Conservation (phyloP, 2,888 invertebrate genomes). For the Willowsia nigromaculata region DNA sequence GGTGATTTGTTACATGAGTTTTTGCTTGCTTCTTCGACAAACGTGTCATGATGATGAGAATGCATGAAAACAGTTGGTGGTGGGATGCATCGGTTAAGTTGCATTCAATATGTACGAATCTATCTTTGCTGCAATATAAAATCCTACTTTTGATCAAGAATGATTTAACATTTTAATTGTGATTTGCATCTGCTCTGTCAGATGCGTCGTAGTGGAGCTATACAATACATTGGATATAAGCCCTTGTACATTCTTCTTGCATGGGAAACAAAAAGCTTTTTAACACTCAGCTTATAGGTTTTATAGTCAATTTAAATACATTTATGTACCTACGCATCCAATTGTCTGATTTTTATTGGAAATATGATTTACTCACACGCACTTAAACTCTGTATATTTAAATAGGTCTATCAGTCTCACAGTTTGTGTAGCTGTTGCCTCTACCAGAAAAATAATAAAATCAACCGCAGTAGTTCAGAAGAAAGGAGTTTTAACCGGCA, state of each 20-base stretch:
- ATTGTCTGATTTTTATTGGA: slow-evolving; percentile 2
- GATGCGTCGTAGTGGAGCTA: background rate
- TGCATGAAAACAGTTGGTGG: background rate
- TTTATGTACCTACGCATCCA: background rate
- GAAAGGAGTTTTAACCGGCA: background rate
- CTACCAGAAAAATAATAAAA: background rate
- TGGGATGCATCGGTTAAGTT: too few species aligned
- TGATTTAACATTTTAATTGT: slow-evolving; percentile 44
- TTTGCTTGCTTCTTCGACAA: background rate
- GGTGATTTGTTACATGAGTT: slow-evolving; percentile 19
- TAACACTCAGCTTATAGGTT: background rate
- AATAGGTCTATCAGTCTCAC: background rate
- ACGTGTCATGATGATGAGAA: background rate
- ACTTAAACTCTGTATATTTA: background rate
- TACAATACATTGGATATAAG: background rate
- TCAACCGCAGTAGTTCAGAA: background rate
- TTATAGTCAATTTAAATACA: background rate
- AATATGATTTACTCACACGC: slow-evolving; percentile 18
- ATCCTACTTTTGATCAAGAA: slow-evolving; percentile 19
- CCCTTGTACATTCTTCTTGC: background rate
- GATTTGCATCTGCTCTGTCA: slow-evolving; percentile 18
- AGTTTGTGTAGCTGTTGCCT: background rate
- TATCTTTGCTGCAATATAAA: background rate
- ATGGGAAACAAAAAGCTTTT: background rate
- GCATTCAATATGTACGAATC: background rate